Conservation (phyloP, 2,113 vertebrate species). For the Acanthochromis polyacanthus region DNA sequence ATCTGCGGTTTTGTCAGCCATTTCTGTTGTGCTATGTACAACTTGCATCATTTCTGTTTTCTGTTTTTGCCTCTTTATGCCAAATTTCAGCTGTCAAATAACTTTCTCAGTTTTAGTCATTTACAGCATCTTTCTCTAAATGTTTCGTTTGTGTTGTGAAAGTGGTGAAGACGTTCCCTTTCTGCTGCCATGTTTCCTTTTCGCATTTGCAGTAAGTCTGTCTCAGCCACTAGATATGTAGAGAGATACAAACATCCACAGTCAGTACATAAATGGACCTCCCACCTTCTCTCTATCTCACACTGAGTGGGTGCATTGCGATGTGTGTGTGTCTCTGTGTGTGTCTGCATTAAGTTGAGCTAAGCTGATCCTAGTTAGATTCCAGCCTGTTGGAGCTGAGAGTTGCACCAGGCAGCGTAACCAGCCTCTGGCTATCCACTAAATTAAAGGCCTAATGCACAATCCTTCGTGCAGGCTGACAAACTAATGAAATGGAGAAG, state of each 20-base stretch:
- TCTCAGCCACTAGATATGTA: slow-evolving; percentile 8
- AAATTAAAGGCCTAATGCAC: slow-evolving; percentile 94
- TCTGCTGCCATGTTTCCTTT: neutral
- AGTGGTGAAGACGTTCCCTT: neutral
- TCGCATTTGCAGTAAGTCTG: neutral
- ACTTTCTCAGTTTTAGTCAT: neutral
- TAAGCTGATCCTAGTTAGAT: slow-evolving; percentile 87
- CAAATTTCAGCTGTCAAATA: neutral
- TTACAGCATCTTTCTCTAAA: neutral
- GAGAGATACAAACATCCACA: slow-evolving; percentile 18
- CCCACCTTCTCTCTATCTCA: slow-evolving; percentile 20
- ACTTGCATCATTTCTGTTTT: neutral
- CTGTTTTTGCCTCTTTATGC: neutral
- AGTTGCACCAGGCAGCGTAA: slow-evolving; percentile 82
- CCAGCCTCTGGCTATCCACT: slow-evolving; percentile 91
- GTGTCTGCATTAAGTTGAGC: slow-evolving; percentile 73
- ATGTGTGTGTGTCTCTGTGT: slow-evolving; percentile 8
- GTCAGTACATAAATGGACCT: slow-evolving; percentile 41
- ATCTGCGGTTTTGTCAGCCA: neutral
- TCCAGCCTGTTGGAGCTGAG: slow-evolving; percentile 85
- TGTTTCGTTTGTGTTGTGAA: neutral
- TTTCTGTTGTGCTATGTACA: neutral
- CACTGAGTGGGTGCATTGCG: slow-evolving; percentile 47
- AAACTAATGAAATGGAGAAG: slow-evolving; percentile 93
- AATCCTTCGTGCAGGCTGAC: slow-evolving; percentile 89